Evolutionary conservation across 2,113 vertebrate species (phyloP).

Genomic region (Calyptommatus sinebrachiatus): DNA sequence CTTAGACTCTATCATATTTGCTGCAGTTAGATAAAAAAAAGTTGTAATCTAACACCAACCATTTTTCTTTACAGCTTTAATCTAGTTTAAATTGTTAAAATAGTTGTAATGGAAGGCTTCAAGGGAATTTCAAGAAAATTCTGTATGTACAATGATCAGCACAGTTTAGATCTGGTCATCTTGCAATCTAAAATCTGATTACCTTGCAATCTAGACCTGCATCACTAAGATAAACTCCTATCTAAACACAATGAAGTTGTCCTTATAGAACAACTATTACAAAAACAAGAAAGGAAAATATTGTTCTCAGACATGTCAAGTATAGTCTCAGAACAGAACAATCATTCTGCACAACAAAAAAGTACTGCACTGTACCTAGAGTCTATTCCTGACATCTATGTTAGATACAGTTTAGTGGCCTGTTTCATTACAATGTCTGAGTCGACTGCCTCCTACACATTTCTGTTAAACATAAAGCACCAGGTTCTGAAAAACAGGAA

Average conservation of each 20-base stretch:
- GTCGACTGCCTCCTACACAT: too few relatives aligned
- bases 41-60: constrained; percentile 17
- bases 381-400: too few relatives aligned
- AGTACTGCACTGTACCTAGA: not conserved
- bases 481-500: too few relatives aligned
- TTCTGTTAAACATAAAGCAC: too few relatives aligned
- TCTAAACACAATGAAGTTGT: not conserved
- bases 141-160: not conserved
- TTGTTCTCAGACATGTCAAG: not conserved
- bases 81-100: not conserved
- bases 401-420: too few relatives aligned
- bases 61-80: not conserved
- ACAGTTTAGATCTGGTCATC: not conserved
- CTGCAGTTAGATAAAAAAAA: constrained; percentile 68
- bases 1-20: constrained; percentile 96
- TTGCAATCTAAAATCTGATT: not conserved
- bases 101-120: not conserved
- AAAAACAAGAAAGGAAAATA: not conserved
- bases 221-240: not conserved
- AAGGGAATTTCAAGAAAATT: not conserved
- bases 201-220: not conserved
- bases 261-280: constrained; percentile 14
- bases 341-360: not conserved
- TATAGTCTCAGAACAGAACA: not conserved
- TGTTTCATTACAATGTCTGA: too few relatives aligned